phyloP scores from a whole-genome alignment of 2,113 vertebrate species.

The Cephalopterus ornatus region DNA sequence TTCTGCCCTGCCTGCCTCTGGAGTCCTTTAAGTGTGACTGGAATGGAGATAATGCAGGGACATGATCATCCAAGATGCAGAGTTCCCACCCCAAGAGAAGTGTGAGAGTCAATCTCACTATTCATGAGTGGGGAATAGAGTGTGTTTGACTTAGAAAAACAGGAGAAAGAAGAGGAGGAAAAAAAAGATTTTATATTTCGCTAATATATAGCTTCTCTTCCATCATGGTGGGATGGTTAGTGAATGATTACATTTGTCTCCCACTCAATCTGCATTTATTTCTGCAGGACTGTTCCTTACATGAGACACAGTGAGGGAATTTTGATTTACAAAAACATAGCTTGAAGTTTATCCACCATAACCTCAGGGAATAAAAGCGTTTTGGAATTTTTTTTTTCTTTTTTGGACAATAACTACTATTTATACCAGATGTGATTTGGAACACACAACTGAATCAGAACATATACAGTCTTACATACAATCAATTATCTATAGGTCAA shows the following conservation, averaged over 20 bases:
- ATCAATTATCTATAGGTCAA: background rate
- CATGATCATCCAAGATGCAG: background rate
- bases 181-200: background rate
- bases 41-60: background rate
- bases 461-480: background rate
- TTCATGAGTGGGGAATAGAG: background rate
- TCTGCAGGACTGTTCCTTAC: background rate
- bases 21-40: background rate
- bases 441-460: background rate
- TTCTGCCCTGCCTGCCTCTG: background rate
- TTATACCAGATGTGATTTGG: background rate
- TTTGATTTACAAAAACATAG: background rate
- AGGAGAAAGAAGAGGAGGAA: background rate
- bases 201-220: background rate
- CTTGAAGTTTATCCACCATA: background rate
- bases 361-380: background rate
- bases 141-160: background rate
- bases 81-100: background rate
- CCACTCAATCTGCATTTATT: background rate
- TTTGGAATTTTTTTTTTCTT: background rate
- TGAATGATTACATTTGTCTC: background rate
- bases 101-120: background rate
- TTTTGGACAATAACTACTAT: background rate
- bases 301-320: background rate
- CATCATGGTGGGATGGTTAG: background rate